These are phyloP conservation scores for Agriopis leucophaearia DNA, from an alignment of 2,888 invertebrate species.

Conservation along the genomic window DNA sequence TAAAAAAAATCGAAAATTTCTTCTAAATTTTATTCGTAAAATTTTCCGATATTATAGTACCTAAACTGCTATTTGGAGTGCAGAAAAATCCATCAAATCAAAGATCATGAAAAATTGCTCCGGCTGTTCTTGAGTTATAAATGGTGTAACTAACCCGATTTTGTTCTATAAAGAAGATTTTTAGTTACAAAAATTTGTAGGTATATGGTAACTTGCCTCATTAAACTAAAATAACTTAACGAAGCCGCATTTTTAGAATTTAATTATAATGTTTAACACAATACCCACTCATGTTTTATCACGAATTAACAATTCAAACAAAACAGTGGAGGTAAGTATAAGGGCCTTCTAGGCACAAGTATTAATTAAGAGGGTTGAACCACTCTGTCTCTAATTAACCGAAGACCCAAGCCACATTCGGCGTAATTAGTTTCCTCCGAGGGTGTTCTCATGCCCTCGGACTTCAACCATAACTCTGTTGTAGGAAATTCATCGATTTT, in stretches of 20 bases:
- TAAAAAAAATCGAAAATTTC: too few species aligned
- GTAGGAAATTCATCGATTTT: constrained; percentile 73
- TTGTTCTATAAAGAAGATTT: too few species aligned
- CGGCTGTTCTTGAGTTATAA: too few species aligned
- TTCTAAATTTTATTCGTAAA: too few species aligned
- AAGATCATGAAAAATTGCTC: too few species aligned
- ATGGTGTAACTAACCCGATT: too few species aligned
- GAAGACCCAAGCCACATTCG: constrained; percentile 83
- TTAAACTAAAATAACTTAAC: constrained; percentile 28
- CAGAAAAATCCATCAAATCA: too few species aligned
- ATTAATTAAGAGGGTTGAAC: constrained; percentile 85
- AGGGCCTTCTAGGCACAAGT: constrained; percentile 79
- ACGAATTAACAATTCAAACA: constrained; percentile 82
- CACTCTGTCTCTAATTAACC: constrained; percentile 84
- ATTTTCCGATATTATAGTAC: too few species aligned
- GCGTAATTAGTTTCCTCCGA: constrained; percentile 83
- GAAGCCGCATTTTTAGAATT: constrained; percentile 51
- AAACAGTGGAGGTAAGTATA: constrained; percentile 77
- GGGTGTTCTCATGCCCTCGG: constrained; percentile 81
- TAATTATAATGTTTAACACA: constrained; percentile 70
- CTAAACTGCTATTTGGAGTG: too few species aligned
- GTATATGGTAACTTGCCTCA: not conserved
- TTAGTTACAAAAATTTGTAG: too few species aligned
- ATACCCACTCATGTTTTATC: constrained; percentile 74
- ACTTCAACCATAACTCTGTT: constrained; percentile 69